Conservation (phyloP, 2,113 vertebrate species). For the Saimiri boliviensis region DNA sequence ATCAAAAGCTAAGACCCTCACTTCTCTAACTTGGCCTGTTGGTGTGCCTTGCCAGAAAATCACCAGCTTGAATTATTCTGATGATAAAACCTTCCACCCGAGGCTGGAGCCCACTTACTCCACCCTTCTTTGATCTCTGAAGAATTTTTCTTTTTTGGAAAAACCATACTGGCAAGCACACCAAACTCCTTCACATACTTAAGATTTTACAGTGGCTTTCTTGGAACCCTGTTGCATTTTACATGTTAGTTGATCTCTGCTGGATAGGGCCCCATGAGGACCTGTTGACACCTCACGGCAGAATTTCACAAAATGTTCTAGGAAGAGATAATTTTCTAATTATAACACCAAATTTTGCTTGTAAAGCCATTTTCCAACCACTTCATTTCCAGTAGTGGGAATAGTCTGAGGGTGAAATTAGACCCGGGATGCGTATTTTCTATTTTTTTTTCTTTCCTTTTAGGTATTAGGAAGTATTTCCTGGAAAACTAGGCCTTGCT, state of each 20-base stretch:
- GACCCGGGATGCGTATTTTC: conserved; percentile 46
- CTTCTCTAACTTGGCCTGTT: background rate
- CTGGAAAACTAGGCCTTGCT: conserved; percentile 20
- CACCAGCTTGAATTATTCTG: conserved; percentile 71
- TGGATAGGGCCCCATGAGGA: conserved; percentile 51
- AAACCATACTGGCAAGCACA: conserved; percentile 61
- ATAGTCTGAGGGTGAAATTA: conserved; percentile 66
- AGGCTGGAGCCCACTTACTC: conserved; percentile 63
- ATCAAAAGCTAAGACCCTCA: conserved; percentile 27
- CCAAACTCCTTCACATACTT: conserved; percentile 67
- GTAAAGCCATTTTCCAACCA: conserved; percentile 66
- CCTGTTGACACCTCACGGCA: conserved; percentile 75
- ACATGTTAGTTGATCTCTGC: conserved; percentile 62
- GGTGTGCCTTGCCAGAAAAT: conserved; percentile 59
- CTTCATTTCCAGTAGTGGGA: conserved; percentile 45
- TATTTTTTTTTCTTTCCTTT: background rate
- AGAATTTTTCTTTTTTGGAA: conserved; percentile 63
- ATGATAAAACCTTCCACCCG: conserved; percentile 69
- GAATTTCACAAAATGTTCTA: conserved; percentile 77
- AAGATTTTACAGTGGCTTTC: conserved; percentile 69
- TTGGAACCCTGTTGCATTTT: conserved; percentile 64
- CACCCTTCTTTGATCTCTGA: conserved; percentile 57
- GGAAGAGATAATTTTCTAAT: conserved; percentile 79
- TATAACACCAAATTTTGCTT: conserved; percentile 72
- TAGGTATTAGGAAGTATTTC: conserved; percentile 7